phyloP scores from a whole-genome alignment of 2,888 invertebrate species.

The Idaea straminata region DNA sequence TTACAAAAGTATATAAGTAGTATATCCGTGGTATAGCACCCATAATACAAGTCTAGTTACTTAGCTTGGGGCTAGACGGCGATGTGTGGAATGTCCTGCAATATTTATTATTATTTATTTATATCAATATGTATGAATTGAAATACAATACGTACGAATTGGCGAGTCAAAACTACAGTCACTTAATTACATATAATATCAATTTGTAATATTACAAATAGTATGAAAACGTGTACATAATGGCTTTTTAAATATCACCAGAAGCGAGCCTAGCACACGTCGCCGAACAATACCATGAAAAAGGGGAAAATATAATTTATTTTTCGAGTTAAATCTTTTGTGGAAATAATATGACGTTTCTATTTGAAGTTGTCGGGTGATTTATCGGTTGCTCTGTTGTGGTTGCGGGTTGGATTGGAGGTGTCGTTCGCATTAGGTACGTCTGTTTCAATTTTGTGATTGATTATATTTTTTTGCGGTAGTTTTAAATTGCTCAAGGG shows the following conservation, averaged over 20 bases:
- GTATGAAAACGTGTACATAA: slow-evolving; percentile 73
- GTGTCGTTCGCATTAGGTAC: slow-evolving; percentile 52
- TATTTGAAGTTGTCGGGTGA: slow-evolving; percentile 78
- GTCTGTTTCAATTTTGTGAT: slow-evolving; percentile 45
- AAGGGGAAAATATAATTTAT: slow-evolving; percentile 79
- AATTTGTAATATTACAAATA: slow-evolving; percentile 31
- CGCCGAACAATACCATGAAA: slow-evolving; percentile 69
- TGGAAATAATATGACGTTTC: slow-evolving; percentile 81
- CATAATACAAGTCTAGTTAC: no score
- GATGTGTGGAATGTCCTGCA: no score
- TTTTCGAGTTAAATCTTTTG: slow-evolving; percentile 82
- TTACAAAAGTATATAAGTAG: no score
- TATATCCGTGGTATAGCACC: no score
- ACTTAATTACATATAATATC: not conserved
- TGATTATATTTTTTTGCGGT: slow-evolving; percentile 32
- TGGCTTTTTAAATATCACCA: slow-evolving; percentile 78
- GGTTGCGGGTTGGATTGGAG: slow-evolving; percentile 52
- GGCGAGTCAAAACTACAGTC: slow-evolving; percentile 13
- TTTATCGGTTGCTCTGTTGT: slow-evolving; percentile 74
- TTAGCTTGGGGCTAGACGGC: no score
- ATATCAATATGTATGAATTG: no score
- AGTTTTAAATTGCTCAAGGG: not conserved
- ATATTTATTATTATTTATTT: no score
- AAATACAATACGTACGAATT: no score
- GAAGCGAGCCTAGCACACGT: slow-evolving; percentile 74